Percentiles rank a stretch among this genome's conserved stretches.
Evolutionary conservation across 2,797 vertebrate genomes (phyloP).

Genomic region (Acridotheres tristis): DNA sequence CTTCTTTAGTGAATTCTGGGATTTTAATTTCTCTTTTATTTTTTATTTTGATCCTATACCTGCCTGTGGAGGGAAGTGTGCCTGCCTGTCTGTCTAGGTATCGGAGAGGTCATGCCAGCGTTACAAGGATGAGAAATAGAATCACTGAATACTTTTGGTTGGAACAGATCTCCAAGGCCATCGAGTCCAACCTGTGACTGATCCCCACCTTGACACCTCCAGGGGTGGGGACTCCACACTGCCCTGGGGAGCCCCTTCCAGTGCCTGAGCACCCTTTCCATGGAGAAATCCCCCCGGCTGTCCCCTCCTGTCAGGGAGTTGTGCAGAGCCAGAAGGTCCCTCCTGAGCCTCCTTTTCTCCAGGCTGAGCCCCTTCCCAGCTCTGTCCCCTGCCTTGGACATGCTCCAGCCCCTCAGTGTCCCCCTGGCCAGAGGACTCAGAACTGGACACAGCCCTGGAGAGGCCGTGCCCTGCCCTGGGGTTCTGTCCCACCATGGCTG

Average conservation of each 20-base stretch:
- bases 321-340: not conserved
- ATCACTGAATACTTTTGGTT: not conserved
- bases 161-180: not conserved
- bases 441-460: not conserved
- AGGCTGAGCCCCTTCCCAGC: not conserved
- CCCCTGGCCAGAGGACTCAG: not conserved
- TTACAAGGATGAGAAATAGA: not conserved
- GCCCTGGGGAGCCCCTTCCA: not conserved
- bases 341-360: not conserved
- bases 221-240: not conserved
- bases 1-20: not conserved
- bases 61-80: not conserved
- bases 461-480: not conserved
- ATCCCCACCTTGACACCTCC: not conserved
- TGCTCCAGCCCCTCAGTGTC: not conserved
- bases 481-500: not conserved
- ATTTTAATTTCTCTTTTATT: not conserved
- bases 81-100: not conserved
- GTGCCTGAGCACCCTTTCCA: not conserved
- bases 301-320: not conserved
- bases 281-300: not conserved
- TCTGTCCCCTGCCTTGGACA: not conserved
- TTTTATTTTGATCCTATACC: not conserved
- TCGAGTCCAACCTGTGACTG: not conserved
- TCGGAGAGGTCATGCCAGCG: not conserved